phyloP scores from a whole-genome alignment of 64 coral and sea anemone species.

The Exaiptasia diaphana region DNA sequence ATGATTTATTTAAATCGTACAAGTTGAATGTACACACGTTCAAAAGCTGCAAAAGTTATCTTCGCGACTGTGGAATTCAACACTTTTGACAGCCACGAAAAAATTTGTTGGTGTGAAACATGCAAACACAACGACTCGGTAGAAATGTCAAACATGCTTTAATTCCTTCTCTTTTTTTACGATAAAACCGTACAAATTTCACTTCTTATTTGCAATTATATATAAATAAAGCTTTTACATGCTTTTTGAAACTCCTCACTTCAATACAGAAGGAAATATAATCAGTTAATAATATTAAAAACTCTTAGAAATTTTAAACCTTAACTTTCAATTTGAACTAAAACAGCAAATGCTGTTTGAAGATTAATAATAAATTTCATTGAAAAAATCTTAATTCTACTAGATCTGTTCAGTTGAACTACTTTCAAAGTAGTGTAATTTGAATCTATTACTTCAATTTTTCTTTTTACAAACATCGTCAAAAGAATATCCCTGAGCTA shows the following conservation, averaged over 20 bases:
- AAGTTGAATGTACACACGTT: constrained; percentile 6
- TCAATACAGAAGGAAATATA: constrained; percentile 53
- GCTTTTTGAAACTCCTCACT: constrained; percentile 71
- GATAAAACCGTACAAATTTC: constrained; percentile 96
- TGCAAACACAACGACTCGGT: not conserved
- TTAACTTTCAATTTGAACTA: constrained; percentile 69
- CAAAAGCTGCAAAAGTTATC: constrained; percentile 8
- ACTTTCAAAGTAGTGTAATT: constrained; percentile 98
- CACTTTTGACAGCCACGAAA: not conserved
- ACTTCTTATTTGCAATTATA: constrained; percentile 84
- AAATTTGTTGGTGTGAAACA: not conserved
- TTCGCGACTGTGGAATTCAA: constrained; percentile 45
- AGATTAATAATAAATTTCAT: constrained; percentile 96
- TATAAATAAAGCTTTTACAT: constrained; percentile 66
- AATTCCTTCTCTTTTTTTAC: constrained; percentile 77
- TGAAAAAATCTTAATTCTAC: constrained; percentile 87
- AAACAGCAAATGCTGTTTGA: constrained; percentile 77
- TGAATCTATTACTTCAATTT: constrained; percentile 58
- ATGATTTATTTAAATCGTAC: not conserved
- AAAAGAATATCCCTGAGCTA: constrained; percentile 76
- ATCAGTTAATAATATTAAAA: constrained; percentile 81
- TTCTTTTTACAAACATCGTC: constrained; percentile 61
- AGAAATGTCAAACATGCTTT: constrained; percentile 84
- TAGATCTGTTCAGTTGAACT: constrained; percentile 64
- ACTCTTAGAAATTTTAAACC: constrained; percentile 79